These are phyloP conservation scores for Enteromius anoplus DNA, from an alignment of 2,797 vertebrate species.

Conservation along the genomic window DNA sequence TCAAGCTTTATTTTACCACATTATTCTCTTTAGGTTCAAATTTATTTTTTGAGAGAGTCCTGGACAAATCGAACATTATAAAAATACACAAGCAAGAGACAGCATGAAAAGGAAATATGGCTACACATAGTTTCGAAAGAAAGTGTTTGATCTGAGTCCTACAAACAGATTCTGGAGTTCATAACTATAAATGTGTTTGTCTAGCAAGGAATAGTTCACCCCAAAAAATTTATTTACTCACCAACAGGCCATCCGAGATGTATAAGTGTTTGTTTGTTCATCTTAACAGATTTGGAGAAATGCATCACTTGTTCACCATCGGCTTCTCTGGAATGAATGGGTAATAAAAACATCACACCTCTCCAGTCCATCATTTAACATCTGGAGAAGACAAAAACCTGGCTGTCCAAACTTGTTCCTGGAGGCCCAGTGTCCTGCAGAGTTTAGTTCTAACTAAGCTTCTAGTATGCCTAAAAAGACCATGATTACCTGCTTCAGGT, in stretches of 20 bases:
- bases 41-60: background rate
- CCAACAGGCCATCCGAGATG: background rate
- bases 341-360: background rate
- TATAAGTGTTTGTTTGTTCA: background rate
- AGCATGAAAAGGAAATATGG: background rate
- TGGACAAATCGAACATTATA: constrained; percentile 3
- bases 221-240: background rate
- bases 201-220: background rate
- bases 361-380: background rate
- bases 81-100: background rate
- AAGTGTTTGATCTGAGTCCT: background rate
- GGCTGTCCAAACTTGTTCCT: no score
- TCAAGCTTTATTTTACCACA: background rate
- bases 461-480: no score
- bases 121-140: background rate
- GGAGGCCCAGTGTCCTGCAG: no score
- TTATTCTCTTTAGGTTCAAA: background rate
- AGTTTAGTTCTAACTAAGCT: no score
- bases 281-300: background rate
- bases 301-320: background rate
- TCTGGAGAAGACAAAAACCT: background rate
- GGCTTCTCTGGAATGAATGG: background rate
- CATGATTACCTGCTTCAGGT: no score
- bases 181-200: background rate
- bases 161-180: background rate